Evolutionary conservation across 1,140 invertebrate species (phyloP).

Genomic region (Chionoecetes opilio): DNA sequence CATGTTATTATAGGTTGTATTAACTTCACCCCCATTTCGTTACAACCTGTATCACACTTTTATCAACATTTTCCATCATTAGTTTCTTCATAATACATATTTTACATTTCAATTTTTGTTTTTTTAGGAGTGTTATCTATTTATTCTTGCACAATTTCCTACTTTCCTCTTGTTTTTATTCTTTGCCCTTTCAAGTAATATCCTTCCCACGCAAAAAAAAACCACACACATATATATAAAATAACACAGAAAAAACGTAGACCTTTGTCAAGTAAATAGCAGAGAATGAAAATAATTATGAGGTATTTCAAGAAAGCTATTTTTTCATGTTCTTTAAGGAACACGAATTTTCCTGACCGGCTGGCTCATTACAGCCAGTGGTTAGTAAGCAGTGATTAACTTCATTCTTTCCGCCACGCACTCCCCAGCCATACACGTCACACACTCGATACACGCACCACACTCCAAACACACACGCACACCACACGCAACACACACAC

Average conservation of each 20-base stretch:
- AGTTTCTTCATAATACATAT: too few relatives aligned
- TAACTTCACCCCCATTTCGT: too few relatives aligned
- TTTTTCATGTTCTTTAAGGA: conserved; percentile 21
- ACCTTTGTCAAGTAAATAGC: background rate
- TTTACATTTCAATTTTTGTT: too few relatives aligned
- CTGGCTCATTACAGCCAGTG: background rate
- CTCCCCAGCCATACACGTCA: too few relatives aligned
- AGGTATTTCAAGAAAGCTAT: conserved; percentile 30
- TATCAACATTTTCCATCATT: too few relatives aligned
- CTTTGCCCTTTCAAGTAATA: background rate
- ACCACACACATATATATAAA: background rate
- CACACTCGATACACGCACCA: background rate
- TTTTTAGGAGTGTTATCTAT: too few relatives aligned
- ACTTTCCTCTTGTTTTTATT: background rate
- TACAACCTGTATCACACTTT: too few relatives aligned
- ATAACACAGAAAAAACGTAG: background rate
- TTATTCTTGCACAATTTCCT: too few relatives aligned
- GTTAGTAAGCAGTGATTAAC: conserved; percentile 20
- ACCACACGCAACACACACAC: background rate
- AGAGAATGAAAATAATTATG: conserved; percentile 9
- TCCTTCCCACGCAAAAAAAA: background rate
- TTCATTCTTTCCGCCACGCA: conserved; percentile 16
- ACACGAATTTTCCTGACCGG: conserved; percentile 18
- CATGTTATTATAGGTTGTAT: too few relatives aligned
- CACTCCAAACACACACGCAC: background rate